These are phyloP conservation scores for Chydorus sphaericus DNA, from an alignment of 2,888 invertebrate genomes.

Conservation along the genomic window DNA sequence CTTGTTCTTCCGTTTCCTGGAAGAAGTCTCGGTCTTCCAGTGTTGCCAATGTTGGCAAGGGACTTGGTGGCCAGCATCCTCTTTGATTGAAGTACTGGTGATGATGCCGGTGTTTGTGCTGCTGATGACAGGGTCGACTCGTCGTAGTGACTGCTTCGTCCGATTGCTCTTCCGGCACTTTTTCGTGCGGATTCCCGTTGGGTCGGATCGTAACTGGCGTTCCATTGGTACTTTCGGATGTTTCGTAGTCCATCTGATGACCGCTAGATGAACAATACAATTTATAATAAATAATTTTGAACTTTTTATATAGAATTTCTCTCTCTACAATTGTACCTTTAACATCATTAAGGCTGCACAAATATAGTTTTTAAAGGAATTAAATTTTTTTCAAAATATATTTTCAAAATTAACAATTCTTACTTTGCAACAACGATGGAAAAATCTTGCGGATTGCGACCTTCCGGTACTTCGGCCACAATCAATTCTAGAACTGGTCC, in stretches of 20 bases:
- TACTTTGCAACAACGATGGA: no score
- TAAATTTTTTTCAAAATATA: no score
- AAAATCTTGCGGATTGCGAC: neutral
- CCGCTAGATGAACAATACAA: no score
- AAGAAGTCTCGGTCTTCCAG: slow-evolving; percentile 12
- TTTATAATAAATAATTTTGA: no score
- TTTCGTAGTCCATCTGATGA: no score
- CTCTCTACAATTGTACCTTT: neutral
- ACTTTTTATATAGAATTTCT: no score
- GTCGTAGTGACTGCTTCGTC: neutral
- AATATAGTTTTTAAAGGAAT: no score
- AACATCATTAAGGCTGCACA: no score
- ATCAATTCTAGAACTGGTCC: slow-evolving; percentile 4
- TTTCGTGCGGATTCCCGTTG: neutral
- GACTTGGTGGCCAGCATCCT: neutral
- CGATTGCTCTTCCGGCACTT: neutral
- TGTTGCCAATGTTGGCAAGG: slow-evolving; percentile 11
- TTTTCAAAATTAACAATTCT: no score
- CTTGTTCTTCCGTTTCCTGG: slow-evolving; percentile 3
- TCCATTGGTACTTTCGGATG: no score
- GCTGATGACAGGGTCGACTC: neutral
- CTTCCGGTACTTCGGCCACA: slow-evolving; percentile 4
- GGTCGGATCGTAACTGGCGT: neutral
- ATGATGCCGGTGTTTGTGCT: neutral
- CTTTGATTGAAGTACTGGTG: neutral